A percentile compares a stretch with the other conserved stretches of the same genome.
phyloP scores from a whole-genome alignment of 2,888 invertebrate genomes.

The Erebia epiphron region DNA sequence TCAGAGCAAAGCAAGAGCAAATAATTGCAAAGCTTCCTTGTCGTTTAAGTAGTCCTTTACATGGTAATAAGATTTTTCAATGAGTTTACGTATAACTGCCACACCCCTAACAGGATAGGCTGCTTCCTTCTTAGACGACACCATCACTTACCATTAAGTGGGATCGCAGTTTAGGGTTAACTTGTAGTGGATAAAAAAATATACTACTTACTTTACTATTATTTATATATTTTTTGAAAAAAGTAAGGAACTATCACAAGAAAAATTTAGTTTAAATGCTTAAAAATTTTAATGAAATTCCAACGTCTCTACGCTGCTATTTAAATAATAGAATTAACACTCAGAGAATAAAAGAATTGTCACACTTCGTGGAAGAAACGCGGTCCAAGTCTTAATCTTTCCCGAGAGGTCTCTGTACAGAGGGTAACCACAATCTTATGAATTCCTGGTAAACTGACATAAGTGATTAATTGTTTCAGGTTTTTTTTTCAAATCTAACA shows the following conservation, averaged over 20 bases:
- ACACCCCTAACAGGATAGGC: no score
- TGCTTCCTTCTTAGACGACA: no score
- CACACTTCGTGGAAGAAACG: conserved; percentile 46
- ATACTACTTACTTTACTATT: no score
- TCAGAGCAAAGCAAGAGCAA: no score
- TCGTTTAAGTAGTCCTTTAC: no score
- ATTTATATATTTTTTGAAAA: neutral
- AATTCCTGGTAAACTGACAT: neutral
- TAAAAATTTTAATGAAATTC: conserved; percentile 5
- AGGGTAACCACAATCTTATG: conserved; percentile 21
- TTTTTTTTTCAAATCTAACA: no score
- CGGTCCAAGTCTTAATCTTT: conserved; percentile 72
- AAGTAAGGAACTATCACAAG: neutral
- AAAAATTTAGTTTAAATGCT: neutral
- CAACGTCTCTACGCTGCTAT: neutral
- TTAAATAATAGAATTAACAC: conserved; percentile 26
- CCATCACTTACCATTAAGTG: no score
- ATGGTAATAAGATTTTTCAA: no score
- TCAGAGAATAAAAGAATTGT: conserved; percentile 51
- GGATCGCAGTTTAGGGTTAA: no score
- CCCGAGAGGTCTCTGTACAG: conserved; percentile 51
- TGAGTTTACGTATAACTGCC: no score
- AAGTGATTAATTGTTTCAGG: neutral
- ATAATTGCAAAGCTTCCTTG: no score
- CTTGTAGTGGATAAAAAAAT: no score